phyloP scores from a whole-genome alignment of 2,113 vertebrate species.

The Pangasianodon hypophthalmus region DNA sequence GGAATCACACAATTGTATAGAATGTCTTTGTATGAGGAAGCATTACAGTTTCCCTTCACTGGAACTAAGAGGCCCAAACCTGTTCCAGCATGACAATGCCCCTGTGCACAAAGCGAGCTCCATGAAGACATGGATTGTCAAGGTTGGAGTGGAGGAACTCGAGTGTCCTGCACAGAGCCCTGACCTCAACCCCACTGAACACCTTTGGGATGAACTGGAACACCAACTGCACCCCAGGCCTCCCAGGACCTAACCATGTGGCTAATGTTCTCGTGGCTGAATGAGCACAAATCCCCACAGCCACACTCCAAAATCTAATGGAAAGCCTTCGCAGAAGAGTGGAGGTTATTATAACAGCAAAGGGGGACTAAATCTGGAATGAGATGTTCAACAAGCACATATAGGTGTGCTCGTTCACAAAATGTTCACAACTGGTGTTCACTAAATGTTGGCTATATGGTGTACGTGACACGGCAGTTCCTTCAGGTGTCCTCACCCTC shows the following conservation, averaged over 20 bases:
- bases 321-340: background rate
- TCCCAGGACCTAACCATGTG: background rate
- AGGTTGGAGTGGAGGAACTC: background rate
- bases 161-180: background rate
- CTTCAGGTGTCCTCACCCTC: background rate
- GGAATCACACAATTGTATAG: background rate
- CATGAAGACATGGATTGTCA: background rate
- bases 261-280: background rate
- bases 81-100: background rate
- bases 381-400: background rate
- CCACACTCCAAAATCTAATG: background rate
- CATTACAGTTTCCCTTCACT: background rate
- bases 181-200: background rate
- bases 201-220: background rate
- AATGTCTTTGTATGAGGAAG: background rate
- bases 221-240: background rate
- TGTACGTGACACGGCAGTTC: background rate
- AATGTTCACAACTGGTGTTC: background rate
- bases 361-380: background rate
- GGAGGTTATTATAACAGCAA: background rate
- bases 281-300: background rate
- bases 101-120: background rate
- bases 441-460: background rate
- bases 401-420: too few species aligned
- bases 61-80: background rate